Conservation (phyloP, 92 coral and sea anemone genomes). For the Pocillopora meandrina region DNA sequence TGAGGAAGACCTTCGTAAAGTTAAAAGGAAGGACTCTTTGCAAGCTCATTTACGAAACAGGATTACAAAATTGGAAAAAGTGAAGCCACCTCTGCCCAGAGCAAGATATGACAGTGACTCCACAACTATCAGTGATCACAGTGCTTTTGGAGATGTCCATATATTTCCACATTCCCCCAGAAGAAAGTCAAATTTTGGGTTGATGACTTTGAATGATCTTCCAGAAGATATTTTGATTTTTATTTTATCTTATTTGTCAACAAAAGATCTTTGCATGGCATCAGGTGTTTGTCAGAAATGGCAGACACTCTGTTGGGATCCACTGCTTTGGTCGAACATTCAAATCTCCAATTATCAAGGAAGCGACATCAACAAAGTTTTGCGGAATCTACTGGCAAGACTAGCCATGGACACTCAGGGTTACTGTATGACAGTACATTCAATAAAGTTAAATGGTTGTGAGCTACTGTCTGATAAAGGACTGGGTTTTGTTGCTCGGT, state of each 20-base stretch:
- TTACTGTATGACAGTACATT: slow-evolving; percentile 84
- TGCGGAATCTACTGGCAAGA: slow-evolving; percentile 76
- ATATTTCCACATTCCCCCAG: slow-evolving; percentile 33
- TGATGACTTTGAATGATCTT: slow-evolving; percentile 66
- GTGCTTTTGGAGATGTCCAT: slow-evolving; percentile 62
- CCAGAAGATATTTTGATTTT: slow-evolving; percentile 83
- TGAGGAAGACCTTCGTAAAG: slow-evolving; percentile 54
- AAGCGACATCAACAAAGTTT: slow-evolving; percentile 86
- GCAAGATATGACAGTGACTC: slow-evolving; percentile 82
- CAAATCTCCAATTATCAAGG: slow-evolving; percentile 79
- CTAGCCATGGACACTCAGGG: slow-evolving; percentile 90
- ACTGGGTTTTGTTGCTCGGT: slow-evolving; percentile 82
- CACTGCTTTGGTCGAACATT: slow-evolving; percentile 82
- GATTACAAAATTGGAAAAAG: slow-evolving; percentile 62
- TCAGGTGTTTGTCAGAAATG: slow-evolving; percentile 93
- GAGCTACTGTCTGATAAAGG: slow-evolving; percentile 94
- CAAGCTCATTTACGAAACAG: slow-evolving; percentile 81
- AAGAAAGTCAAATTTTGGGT: slow-evolving; percentile 24
- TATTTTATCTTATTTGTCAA: slow-evolving; percentile 79
- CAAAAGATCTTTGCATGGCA: slow-evolving; percentile 77
- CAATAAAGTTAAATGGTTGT: slow-evolving; percentile 83
- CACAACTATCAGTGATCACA: slow-evolving; percentile 82
- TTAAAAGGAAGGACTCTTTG: slow-evolving; percentile 76
- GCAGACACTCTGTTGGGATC: slow-evolving; percentile 97
- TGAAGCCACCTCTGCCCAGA: slow-evolving; percentile 37